phyloP scores from a whole-genome alignment of 2,797 vertebrate genomes.

The Nasua narica region DNA sequence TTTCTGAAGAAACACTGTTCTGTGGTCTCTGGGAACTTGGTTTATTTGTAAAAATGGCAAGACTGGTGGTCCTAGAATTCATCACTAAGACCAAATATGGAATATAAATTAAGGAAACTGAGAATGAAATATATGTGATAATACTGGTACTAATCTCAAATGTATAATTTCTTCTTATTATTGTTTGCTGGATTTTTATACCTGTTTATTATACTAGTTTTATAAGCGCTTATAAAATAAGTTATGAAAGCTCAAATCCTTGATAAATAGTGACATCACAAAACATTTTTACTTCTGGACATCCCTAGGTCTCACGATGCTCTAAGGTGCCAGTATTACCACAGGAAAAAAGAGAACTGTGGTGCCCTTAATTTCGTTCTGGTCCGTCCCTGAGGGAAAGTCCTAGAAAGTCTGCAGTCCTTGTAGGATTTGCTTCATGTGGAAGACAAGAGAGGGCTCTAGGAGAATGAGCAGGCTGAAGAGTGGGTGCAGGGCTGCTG shows the following conservation, averaged over 20 bases:
- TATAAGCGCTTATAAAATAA: background rate
- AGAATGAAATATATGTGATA: background rate
- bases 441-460: background rate
- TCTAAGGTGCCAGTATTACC: background rate
- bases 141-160: background rate
- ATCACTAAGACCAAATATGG: background rate
- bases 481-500: background rate
- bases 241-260: background rate
- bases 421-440: background rate
- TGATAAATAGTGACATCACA: background rate
- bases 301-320: background rate
- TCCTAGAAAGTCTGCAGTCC: background rate
- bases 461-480: background rate
- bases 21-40: conserved; percentile 25
- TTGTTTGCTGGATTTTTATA: background rate
- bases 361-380: background rate
- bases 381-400: background rate
- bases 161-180: background rate
- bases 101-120: conserved; percentile 12
- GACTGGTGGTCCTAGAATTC: background rate
- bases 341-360: background rate
- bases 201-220: background rate
- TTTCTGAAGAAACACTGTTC: conserved; percentile 43
- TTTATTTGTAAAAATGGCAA: conserved; percentile 22
- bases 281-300: background rate